Conservation (phyloP, 2,113 vertebrate genomes). For the Urocolius indicus region DNA sequence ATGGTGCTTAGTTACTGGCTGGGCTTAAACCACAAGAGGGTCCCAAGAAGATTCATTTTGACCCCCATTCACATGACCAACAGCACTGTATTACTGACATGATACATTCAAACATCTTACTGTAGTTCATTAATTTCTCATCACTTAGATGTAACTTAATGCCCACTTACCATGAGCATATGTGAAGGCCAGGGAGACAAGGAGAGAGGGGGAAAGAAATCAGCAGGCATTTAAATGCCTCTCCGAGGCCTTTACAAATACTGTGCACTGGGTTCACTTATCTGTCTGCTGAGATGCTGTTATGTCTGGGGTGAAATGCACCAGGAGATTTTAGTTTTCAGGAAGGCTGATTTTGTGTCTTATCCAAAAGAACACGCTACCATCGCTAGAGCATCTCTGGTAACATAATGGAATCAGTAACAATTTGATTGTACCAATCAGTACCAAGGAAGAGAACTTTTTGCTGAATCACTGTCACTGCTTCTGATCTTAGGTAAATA, state of each 20-base stretch:
- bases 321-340: background rate
- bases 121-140: slow-evolving; percentile 39
- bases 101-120: background rate
- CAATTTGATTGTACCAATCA: background rate
- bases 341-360: background rate
- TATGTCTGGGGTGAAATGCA: background rate
- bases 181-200: background rate
- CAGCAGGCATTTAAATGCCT: background rate
- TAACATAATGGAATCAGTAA: background rate
- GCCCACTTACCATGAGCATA: background rate
- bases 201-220: background rate
- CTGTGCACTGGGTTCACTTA: background rate
- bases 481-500: background rate
- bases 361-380: background rate
- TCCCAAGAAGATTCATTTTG: background rate
- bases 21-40: too few species aligned
- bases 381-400: background rate
- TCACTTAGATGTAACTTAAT: background rate
- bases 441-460: background rate
- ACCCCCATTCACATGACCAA: background rate
- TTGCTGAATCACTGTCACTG: background rate
- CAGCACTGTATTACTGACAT: background rate
- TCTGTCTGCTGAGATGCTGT: background rate
- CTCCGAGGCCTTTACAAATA: background rate
- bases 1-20: too few species aligned